A percentile compares a stretch with the other conserved stretches of the same genome.
phyloP scores from a whole-genome alignment of 2,113 vertebrate species.

The Brachyhypopomus gauderio region DNA sequence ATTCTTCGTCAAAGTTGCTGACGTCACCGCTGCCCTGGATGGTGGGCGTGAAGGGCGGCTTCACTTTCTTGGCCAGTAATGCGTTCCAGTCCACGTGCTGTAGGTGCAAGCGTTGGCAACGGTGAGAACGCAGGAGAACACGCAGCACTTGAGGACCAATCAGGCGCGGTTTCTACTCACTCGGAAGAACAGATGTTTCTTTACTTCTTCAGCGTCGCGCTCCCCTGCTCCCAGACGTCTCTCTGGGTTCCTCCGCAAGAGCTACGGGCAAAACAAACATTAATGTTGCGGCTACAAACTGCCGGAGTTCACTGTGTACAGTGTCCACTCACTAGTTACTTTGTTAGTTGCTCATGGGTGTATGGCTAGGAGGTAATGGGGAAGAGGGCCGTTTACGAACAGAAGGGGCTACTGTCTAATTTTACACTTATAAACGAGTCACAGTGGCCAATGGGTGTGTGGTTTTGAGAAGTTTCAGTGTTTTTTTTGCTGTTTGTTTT shows the following conservation, averaged over 20 bases:
- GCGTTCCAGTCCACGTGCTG: slow-evolving; percentile 93
- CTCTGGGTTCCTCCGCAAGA: slow-evolving; percentile 94
- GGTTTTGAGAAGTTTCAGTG: too few relatives aligned
- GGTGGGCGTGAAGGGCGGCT: slow-evolving; percentile 84
- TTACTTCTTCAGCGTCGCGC: slow-evolving; percentile 94
- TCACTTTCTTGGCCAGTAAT: slow-evolving; percentile 87
- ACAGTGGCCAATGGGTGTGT: too few relatives aligned
- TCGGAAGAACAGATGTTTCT: slow-evolving; percentile 96
- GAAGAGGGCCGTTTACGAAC: too few relatives aligned
- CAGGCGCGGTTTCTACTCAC: slow-evolving; percentile 69
- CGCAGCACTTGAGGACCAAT: neutral
- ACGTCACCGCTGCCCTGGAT: slow-evolving; percentile 85
- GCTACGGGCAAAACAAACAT: slow-evolving; percentile 66
- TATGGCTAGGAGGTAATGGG: too few relatives aligned
- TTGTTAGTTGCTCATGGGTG: too few relatives aligned
- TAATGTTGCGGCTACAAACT: neutral
- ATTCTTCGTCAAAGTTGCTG: slow-evolving; percentile 91
- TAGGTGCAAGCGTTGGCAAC: slow-evolving; percentile 34
- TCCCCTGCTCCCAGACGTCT: slow-evolving; percentile 93
- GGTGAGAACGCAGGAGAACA: neutral
- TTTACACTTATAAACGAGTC: too few relatives aligned
- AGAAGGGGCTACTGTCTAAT: too few relatives aligned
- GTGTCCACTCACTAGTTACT: neutral
- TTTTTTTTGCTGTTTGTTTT: too few relatives aligned
- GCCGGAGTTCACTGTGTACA: too few relatives aligned